Evolutionary conservation across 2,888 invertebrate genomes (phyloP).

Genomic region (Volucella inanis): DNA sequence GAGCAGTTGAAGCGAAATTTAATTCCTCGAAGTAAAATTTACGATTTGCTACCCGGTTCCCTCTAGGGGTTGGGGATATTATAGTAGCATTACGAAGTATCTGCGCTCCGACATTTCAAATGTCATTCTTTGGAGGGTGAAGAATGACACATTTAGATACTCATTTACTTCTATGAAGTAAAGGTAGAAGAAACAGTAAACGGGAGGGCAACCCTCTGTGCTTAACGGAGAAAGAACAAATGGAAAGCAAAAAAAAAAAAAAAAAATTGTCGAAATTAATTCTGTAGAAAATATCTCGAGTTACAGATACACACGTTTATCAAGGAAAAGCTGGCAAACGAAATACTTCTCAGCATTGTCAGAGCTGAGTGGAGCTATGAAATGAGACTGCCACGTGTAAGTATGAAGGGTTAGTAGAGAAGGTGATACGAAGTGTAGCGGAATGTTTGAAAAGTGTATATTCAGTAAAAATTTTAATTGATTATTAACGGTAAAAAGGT

Average conservation of each 20-base stretch:
- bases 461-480: too few species aligned
- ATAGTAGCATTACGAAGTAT: background rate
- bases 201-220: too few species aligned
- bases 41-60: constrained; percentile 52
- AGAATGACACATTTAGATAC: constrained; percentile 46
- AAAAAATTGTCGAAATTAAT: constrained; percentile 34
- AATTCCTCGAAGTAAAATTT: constrained; percentile 69
- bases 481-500: too few species aligned
- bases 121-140: constrained; percentile 23
- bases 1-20: constrained; percentile 69
- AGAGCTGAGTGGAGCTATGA: background rate
- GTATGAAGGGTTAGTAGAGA: too few species aligned
- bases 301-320: background rate
- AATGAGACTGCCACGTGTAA: too few species aligned
- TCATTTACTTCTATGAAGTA: constrained; percentile 19
- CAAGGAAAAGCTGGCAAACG: constrained; percentile 4
- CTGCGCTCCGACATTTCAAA: constrained; percentile 27
- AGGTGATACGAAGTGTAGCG: too few species aligned
- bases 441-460: too few species aligned
- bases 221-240: constrained; percentile 22
- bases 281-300: constrained; percentile 11
- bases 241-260: background rate
- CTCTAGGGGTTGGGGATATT: background rate
- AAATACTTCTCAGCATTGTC: background rate
- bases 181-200: background rate